A percentile compares a stretch with the other conserved stretches of the same genome.
phyloP scores from a whole-genome alignment of 2,888 invertebrate genomes.

The Oscheius sp. region DNA sequence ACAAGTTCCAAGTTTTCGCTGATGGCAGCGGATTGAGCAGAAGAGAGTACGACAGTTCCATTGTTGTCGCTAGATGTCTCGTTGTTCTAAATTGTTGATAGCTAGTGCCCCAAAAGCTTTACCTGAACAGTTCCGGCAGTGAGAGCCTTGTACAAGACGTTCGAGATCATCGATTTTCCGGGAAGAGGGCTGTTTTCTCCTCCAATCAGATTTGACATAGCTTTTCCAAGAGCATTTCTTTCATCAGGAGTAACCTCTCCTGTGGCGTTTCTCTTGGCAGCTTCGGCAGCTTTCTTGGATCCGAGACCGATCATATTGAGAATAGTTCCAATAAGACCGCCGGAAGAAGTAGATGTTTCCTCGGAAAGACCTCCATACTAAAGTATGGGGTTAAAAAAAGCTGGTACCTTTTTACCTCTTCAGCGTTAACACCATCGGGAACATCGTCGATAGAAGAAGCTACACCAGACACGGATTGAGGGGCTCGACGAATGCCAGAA shows the following conservation, averaged over 20 bases:
- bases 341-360: conserved; percentile 62
- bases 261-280: conserved; percentile 41
- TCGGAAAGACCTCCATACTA: conserved; percentile 70
- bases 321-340: conserved; percentile 71
- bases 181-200: conserved; percentile 71
- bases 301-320: conserved; percentile 68
- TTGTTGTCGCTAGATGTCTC: conserved; percentile 49
- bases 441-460: conserved; percentile 52
- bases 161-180: conserved; percentile 69
- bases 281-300: conserved; percentile 61
- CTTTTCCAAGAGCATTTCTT: conserved; percentile 65
- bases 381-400: background rate
- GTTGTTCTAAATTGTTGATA: conserved; percentile 46
- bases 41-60: conserved; percentile 56
- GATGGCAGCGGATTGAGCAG: conserved; percentile 70
- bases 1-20: conserved; percentile 73
- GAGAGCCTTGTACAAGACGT: conserved; percentile 73
- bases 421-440: conserved; percentile 44
- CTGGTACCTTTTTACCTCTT: conserved; percentile 41
- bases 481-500: conserved; percentile 63
- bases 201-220: conserved; percentile 65
- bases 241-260: conserved; percentile 4
- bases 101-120: background rate
- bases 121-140: conserved; percentile 67
- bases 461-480: conserved; percentile 67